These are phyloP conservation scores for Silurus aristotelis DNA, from an alignment of 2,797 vertebrate genomes.

Conservation along the genomic window DNA sequence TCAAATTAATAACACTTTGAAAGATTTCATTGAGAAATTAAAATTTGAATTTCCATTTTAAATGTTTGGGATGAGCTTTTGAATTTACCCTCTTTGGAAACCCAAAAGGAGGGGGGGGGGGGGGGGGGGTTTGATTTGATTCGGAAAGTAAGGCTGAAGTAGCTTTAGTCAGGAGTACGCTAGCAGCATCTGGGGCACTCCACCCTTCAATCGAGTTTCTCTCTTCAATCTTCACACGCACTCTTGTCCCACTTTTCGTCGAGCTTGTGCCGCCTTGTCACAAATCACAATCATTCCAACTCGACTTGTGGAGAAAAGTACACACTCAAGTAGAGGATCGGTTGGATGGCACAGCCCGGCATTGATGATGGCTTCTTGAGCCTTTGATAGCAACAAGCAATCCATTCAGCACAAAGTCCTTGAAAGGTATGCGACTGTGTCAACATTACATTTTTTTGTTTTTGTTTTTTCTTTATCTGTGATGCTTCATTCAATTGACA, in stretches of 20 bases:
- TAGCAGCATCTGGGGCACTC: conserved; percentile 28
- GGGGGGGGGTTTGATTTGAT: too few species aligned
- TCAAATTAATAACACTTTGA: conserved; percentile 65
- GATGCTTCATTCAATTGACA: conserved; percentile 20
- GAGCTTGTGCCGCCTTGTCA: conserved; percentile 26
- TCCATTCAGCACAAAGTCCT: conserved; percentile 28
- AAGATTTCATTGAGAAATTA: conserved; percentile 50
- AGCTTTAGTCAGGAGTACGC: conserved; percentile 11
- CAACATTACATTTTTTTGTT: background rate
- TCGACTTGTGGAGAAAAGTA: conserved; percentile 24
- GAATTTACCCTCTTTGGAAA: background rate
- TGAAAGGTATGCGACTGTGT: conserved; percentile 5
- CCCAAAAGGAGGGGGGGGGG: too few species aligned
- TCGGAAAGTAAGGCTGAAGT: conserved; percentile 21
- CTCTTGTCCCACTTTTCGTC: conserved; percentile 15
- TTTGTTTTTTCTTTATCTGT: conserved; percentile 28
- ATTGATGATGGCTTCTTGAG: conserved; percentile 15
- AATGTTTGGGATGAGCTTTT: conserved; percentile 33
- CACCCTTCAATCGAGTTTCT: conserved; percentile 38
- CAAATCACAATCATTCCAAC: conserved; percentile 41
- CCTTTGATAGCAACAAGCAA: conserved; percentile 31
- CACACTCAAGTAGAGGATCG: conserved; percentile 24
- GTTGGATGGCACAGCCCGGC: background rate
- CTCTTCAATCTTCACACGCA: conserved; percentile 30
- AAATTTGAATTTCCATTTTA: conserved; percentile 60